Conservation (phyloP, 2,888 invertebrate genomes). For the Atrina japonica region DNA sequence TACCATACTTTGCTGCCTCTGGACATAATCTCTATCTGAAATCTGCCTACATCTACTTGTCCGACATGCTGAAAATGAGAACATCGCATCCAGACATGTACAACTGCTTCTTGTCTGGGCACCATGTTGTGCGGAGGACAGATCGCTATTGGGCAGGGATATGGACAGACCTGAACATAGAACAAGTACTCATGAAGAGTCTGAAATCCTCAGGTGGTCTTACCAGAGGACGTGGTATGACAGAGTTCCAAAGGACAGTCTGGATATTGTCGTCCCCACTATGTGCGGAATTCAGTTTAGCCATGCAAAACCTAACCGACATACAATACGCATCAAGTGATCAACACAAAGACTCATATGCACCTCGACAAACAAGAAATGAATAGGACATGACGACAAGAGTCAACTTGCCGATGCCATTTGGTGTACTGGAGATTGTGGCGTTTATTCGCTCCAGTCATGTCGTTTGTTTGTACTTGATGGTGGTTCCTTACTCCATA, state of each 20-base stretch:
- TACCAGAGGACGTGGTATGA: slow-evolving; percentile 54
- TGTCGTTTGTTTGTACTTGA: slow-evolving; percentile 47
- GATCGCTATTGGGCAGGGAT: slow-evolving; percentile 45
- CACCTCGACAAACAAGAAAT: not conserved
- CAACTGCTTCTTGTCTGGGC: slow-evolving; percentile 26
- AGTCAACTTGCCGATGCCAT: slow-evolving; percentile 50
- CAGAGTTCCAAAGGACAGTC: slow-evolving; percentile 40
- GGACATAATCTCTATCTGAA: slow-evolving; percentile 73
- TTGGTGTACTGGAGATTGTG: slow-evolving; percentile 26
- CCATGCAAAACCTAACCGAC: slow-evolving; percentile 27
- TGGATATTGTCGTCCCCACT: slow-evolving; percentile 32
- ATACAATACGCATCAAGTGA: slow-evolving; percentile 16
- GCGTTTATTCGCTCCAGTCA: not conserved
- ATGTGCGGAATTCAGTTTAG: slow-evolving; percentile 27
- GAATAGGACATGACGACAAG: slow-evolving; percentile 22
- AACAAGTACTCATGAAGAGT: slow-evolving; percentile 55
- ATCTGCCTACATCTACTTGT: slow-evolving; percentile 41
- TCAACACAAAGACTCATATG: slow-evolving; percentile 2
- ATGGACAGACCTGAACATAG: slow-evolving; percentile 44
- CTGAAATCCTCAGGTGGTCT: slow-evolving; percentile 56
- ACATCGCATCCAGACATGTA: slow-evolving; percentile 35
- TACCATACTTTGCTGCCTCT: slow-evolving; percentile 60
- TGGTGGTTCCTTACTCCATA: slow-evolving; percentile 44
- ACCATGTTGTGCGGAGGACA: slow-evolving; percentile 42
- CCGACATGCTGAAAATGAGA: slow-evolving; percentile 28